phyloP scores from a whole-genome alignment of 1,140 invertebrate genomes.

The Nixonia krombeini region DNA sequence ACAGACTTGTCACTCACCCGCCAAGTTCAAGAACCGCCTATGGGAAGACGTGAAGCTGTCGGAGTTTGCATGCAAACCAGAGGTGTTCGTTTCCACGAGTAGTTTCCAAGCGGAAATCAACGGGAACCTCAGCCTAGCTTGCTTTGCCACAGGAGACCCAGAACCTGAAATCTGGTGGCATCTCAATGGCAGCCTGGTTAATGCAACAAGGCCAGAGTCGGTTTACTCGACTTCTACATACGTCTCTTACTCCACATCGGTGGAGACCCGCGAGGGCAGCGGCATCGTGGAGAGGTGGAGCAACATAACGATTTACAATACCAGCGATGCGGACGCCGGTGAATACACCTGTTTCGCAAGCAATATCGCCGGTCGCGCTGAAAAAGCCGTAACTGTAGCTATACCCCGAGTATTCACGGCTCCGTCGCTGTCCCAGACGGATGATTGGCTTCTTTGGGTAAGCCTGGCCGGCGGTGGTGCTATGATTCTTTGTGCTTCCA shows the following conservation, averaged over 20 bases:
- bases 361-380: conserved; percentile 81
- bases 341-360: conserved; percentile 84
- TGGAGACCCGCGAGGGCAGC: conserved; percentile 52
- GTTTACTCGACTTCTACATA: conserved; percentile 23
- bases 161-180: conserved; percentile 88
- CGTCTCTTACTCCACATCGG: conserved; percentile 47
- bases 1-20: conserved; percentile 76
- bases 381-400: conserved; percentile 79
- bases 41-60: conserved; percentile 78
- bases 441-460: conserved; percentile 74
- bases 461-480: conserved; percentile 73
- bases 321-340: conserved; percentile 83
- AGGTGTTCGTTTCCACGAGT: conserved; percentile 75
- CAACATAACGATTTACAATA: conserved; percentile 81
- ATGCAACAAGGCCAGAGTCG: conserved; percentile 47
- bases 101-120: conserved; percentile 80
- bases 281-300: conserved; percentile 75
- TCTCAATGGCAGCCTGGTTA: conserved; percentile 78
- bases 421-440: conserved; percentile 76
- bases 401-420: conserved; percentile 79
- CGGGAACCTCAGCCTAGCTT: conserved; percentile 84
- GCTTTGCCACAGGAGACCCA: conserved; percentile 85
- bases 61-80: conserved; percentile 83
- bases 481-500: conserved; percentile 67
- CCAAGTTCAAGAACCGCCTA: conserved; percentile 72